Evolutionary conservation across 2,888 invertebrate genomes (phyloP), one percentile per base, ranked within the genome.

Genomic region (Nomada fucata): DNA sequence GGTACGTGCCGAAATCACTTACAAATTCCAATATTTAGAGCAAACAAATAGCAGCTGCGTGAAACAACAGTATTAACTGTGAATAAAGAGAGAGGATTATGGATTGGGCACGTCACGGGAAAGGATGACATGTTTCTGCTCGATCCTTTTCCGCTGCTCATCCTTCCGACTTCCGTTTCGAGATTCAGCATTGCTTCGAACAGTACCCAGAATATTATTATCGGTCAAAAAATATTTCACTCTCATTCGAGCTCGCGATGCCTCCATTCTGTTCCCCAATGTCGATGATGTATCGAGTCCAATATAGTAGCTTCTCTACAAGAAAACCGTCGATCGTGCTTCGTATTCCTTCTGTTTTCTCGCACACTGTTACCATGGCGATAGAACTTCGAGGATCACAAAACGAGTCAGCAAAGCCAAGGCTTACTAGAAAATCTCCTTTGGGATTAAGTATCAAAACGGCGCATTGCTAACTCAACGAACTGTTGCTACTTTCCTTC

Each of bases 21-120:
- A 44, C 7, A 65, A 65, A 23, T 29, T 57, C 23, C 57, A 73
- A 65, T 59, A 73, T 73, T 47, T 47, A 52, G 23, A 36, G 44
- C 20, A 61, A 60, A 64, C 64, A 59, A 36, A 26, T 36, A 67
- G 29, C 57, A 18, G 11, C 2, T 13, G 42, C 2, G 20, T 11
- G 23, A 26, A 23, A 23, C 5, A 5, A 13, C 9, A 52, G 23
- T 53, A 75, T 52, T 44, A 44, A 75, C 68, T 61, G 18, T 13
- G n/a, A 68, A 26, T 59, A 60, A n/a, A 68, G 10, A n/a, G 10
- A 44, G 50, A 60, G 3, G 20, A 9, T 47, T 11, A 52, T 61
- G 20, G 60, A 36, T 36, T 11, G 36, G 7, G n/a, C n/a, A 47
- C 13, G n/a, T 44, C 10, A 44, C 15, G 20, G 63, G n/a, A 0